phyloP scores from a whole-genome alignment of 2,888 invertebrate species.

The Petrolisthes manimaculis region DNA sequence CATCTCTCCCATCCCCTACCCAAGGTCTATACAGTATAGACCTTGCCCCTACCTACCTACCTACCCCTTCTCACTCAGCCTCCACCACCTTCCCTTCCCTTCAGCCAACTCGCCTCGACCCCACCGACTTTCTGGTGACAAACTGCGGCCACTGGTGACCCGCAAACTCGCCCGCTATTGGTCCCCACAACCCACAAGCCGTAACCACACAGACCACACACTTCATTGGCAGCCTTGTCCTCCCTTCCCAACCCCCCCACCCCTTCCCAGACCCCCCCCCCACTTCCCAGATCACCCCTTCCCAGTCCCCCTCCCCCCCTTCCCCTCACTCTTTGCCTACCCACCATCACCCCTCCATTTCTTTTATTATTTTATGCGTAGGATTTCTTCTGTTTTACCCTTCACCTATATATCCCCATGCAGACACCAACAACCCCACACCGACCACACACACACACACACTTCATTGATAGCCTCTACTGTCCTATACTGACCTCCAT shows the following conservation, averaged over 20 bases:
- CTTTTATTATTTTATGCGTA: too few relatives aligned
- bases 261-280: neutral
- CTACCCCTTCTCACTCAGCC: neutral
- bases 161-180: constrained; percentile 2
- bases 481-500: too few relatives aligned
- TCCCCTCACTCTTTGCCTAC: constrained; percentile 7
- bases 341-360: too few relatives aligned
- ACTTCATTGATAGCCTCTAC: too few relatives aligned
- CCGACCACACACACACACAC: too few relatives aligned
- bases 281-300: neutral
- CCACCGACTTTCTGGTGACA: constrained; percentile 9
- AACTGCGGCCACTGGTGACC: constrained; percentile 11
- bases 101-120: neutral
- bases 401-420: too few relatives aligned
- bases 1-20: neutral
- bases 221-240: constrained; percentile 11
- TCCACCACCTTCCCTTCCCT: neutral
- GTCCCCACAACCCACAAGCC: neutral
- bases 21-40: too few relatives aligned
- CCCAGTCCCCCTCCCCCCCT: neutral
- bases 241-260: neutral
- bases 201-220: constrained; percentile 8
- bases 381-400: too few relatives aligned
- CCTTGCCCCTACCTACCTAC: neutral
- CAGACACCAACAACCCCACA: too few relatives aligned